A percentile compares a stretch with the other conserved stretches of the same genome.
These are phyloP conservation scores for Cephus nigrinus DNA, from an alignment of 2,888 invertebrate genomes.

Conservation along the genomic window DNA sequence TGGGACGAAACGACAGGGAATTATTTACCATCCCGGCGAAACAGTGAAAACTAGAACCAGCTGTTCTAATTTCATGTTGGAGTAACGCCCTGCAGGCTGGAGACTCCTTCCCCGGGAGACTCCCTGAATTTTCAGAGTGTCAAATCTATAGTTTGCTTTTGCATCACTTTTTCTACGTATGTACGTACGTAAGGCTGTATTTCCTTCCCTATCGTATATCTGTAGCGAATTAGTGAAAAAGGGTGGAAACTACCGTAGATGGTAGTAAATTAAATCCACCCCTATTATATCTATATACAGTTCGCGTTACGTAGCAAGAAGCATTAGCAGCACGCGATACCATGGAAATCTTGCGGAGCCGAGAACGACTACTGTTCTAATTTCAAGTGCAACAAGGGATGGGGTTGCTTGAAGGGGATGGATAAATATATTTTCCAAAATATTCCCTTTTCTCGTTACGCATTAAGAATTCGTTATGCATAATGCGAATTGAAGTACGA, in stretches of 20 bases:
- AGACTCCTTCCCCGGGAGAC: not conserved
- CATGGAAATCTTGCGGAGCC: not conserved
- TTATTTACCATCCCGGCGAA: conserved; percentile 45
- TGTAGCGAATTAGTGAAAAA: not conserved
- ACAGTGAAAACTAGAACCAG: conserved; percentile 49
- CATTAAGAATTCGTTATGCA: not conserved
- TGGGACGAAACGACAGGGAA: conserved; percentile 47
- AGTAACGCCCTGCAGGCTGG: conserved; percentile 24
- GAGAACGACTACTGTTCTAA: not conserved
- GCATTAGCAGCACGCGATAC: not conserved
- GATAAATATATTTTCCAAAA: not conserved
- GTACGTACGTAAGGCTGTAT: not conserved
- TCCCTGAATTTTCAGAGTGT: not conserved
- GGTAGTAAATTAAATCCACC: not conserved
- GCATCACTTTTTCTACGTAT: not conserved
- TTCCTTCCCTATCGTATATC: not conserved
- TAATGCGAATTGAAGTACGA: not conserved
- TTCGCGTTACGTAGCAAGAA: not conserved
- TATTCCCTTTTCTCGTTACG: not conserved
- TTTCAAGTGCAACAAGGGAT: not conserved
- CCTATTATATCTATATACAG: not conserved
- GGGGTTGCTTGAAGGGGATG: not conserved
- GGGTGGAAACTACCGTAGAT: not conserved
- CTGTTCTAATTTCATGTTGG: conserved; percentile 49
- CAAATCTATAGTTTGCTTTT: not conserved